Percentiles rank a stretch among this genome's conserved stretches.
phyloP scores from a whole-genome alignment of 2,113 vertebrate species.

The Halichoeres trimaculatus region DNA sequence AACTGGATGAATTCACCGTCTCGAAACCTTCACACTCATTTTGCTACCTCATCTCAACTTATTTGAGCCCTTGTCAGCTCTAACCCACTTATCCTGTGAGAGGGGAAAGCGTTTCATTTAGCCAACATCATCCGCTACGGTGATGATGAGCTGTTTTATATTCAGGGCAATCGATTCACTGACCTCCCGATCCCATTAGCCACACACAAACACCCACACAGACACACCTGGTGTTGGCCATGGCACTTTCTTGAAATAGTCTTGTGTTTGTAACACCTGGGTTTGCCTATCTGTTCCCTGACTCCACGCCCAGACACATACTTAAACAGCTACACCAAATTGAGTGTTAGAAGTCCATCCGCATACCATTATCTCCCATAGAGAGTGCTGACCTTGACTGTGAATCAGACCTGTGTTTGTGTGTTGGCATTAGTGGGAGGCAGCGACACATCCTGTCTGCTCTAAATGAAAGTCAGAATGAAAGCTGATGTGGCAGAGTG shows the following conservation, averaged over 20 bases:
- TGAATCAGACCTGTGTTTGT: constrained; percentile 35
- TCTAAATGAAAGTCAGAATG: constrained; percentile 41
- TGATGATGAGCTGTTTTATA: constrained; percentile 38
- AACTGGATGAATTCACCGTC: constrained; percentile 15
- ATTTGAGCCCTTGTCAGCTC: constrained; percentile 36
- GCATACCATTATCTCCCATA: constrained; percentile 41
- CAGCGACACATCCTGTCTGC: constrained; percentile 51
- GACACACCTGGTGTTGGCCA: constrained; percentile 17
- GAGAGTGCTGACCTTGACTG: constrained; percentile 46
- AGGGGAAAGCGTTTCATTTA: constrained; percentile 33
- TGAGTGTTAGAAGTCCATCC: constrained; percentile 64
- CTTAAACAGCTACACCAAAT: constrained; percentile 19
- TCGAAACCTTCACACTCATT: not conserved
- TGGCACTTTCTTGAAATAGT: constrained; percentile 45
- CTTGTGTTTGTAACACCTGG: constrained; percentile 17
- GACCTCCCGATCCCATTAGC: constrained; percentile 63
- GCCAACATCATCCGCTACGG: constrained; percentile 6
- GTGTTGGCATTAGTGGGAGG: constrained; percentile 53
- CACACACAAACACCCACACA: constrained; percentile 23
- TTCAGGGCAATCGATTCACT: constrained; percentile 58
- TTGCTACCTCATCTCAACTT: constrained; percentile 43
- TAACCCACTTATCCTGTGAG: constrained; percentile 44
- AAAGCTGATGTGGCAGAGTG: constrained; percentile 51
- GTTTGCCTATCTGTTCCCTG: constrained; percentile 18
- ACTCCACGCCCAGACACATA: constrained; percentile 12